Evolutionary conservation across 2,888 invertebrate genomes (phyloP).

Genomic region (Habrosyne pyritoides): DNA sequence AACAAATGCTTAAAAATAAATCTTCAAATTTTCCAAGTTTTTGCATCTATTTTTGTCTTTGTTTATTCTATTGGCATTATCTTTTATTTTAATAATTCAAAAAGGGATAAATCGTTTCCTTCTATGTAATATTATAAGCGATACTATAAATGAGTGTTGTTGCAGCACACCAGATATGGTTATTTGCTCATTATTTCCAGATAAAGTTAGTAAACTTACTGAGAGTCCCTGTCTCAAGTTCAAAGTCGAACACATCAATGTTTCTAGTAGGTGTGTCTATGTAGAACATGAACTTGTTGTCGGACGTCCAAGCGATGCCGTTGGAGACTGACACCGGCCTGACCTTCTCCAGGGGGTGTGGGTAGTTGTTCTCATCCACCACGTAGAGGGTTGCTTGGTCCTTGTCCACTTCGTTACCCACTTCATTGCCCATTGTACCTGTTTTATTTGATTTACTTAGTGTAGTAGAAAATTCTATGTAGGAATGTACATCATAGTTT

Average conservation of each 20-base stretch:
- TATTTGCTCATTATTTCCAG: not conserved
- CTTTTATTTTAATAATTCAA: not conserved
- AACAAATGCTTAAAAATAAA: too few relatives aligned
- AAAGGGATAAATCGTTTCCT: too few relatives aligned
- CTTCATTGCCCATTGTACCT: conserved; percentile 87
- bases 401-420: conserved; percentile 64
- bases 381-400: conserved; percentile 85
- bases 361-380: conserved; percentile 68
- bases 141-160: not conserved
- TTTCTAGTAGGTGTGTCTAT: conserved; percentile 88
- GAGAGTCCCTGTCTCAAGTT: conserved; percentile 82
- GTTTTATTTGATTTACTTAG: conserved; percentile 10
- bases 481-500: too few relatives aligned
- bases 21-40: too few relatives aligned
- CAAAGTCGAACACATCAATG: conserved; percentile 88
- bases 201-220: conserved; percentile 70
- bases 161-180: not conserved
- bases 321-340: conserved; percentile 88
- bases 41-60: too few relatives aligned
- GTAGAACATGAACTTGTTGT: conserved; percentile 89
- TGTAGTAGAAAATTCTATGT: too few relatives aligned
- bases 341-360: conserved; percentile 57
- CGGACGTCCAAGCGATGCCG: conserved; percentile 89
- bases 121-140: not conserved
- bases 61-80: too few relatives aligned